These are phyloP conservation scores for Bubalus kerabau DNA, from an alignment of 2,113 vertebrate genomes.

Conservation along the genomic window DNA sequence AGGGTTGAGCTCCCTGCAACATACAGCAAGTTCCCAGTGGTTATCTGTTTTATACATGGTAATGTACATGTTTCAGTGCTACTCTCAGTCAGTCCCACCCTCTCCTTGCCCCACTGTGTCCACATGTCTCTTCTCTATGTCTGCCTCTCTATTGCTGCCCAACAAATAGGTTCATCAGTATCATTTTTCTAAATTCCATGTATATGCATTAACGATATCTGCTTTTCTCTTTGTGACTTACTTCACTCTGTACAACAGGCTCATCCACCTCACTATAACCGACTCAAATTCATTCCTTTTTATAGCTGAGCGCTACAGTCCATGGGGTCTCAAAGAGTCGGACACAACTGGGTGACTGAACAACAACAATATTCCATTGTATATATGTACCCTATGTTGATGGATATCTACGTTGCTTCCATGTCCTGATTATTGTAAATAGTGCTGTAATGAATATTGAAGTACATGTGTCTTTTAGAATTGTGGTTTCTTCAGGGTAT, in stretches of 20 bases:
- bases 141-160: not conserved
- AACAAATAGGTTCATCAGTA: not conserved
- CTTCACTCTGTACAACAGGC: not conserved
- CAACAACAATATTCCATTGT: not conserved
- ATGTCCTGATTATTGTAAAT: not conserved
- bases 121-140: not conserved
- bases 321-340: not conserved
- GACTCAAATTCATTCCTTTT: not conserved
- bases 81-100: not conserved
- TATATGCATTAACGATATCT: not conserved
- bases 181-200: not conserved
- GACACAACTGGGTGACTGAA: not conserved
- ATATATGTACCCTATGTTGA: not conserved
- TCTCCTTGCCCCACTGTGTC: not conserved
- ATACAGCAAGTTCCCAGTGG: not conserved
- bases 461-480: not conserved
- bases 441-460: not conserved
- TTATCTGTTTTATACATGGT: not conserved
- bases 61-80: not conserved
- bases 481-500: not conserved
- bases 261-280: not conserved
- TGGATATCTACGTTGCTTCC: not conserved
- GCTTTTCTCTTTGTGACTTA: not conserved
- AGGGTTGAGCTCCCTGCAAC: not conserved
- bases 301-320: not conserved